Conservation (phyloP, 2,797 vertebrate species). For the Dendrocincla tyrannina region DNA sequence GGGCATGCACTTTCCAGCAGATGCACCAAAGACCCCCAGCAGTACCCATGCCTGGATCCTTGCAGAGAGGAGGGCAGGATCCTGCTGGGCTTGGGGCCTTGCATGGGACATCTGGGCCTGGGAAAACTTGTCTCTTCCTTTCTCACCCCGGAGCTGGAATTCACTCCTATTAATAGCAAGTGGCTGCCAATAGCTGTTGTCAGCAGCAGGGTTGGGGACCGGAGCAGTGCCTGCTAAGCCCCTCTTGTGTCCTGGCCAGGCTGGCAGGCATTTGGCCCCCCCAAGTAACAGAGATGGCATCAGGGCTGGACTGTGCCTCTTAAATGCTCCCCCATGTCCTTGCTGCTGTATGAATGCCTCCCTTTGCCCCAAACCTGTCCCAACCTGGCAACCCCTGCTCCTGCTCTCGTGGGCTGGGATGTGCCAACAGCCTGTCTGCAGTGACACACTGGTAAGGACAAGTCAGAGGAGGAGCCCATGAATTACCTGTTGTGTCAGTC, state of each 20-base stretch:
- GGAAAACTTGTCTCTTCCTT: conserved; percentile 33
- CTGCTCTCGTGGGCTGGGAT: fast-evolving
- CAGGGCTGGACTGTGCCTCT: fast-evolving
- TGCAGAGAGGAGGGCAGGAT: background rate
- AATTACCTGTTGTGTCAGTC: background rate
- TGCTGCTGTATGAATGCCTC: background rate
- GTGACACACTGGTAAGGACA: background rate
- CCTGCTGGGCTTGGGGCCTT: background rate
- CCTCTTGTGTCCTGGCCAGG: fast-evolving
- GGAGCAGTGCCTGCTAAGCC: fast-evolving
- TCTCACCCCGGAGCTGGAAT: conserved; percentile 55
- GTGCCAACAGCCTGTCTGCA: background rate
- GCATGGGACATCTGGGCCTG: conserved; percentile 18
- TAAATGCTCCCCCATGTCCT: background rate
- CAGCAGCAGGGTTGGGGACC: fast-evolving
- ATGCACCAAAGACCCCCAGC: background rate
- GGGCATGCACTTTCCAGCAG: background rate
- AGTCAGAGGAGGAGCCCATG: background rate
- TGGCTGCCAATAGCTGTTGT: background rate
- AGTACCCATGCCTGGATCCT: background rate
- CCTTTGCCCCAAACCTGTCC: background rate
- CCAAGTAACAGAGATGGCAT: background rate
- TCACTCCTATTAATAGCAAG: conserved; percentile 41
- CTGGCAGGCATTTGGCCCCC: background rate
- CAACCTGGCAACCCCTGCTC: fast-evolving